phyloP scores from a whole-genome alignment of 2,888 invertebrate genomes.

The Epinotia demarniana region DNA sequence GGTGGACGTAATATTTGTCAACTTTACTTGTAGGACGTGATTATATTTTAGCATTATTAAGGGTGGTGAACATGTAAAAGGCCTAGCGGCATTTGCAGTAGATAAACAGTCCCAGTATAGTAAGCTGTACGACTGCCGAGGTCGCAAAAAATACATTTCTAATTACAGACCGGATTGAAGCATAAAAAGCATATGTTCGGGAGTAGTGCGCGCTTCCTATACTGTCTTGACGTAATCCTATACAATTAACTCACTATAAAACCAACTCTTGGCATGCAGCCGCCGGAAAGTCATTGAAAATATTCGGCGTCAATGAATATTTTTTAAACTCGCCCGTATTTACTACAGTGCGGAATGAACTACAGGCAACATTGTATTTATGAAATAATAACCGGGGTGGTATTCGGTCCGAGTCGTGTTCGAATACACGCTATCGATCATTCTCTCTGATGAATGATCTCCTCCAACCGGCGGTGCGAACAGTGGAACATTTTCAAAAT shows the following conservation, averaged over 20 bases:
- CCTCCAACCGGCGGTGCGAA: conserved; percentile 55
- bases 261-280: conserved; percentile 56
- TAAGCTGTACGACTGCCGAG: not conserved
- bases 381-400: conserved; percentile 14
- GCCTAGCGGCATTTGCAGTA: not conserved
- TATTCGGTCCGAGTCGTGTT: conserved; percentile 1
- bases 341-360: conserved; percentile 48
- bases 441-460: conserved; percentile 51
- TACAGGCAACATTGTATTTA: conserved; percentile 21
- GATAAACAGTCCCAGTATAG: not conserved
- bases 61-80: not conserved
- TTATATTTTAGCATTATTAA: too few species aligned
- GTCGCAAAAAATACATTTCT: not conserved
- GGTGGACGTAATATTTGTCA: too few species aligned
- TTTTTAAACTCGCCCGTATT: conserved; percentile 37
- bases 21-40: too few species aligned
- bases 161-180: conserved; percentile 17
- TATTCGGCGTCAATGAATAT: conserved; percentile 35
- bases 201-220: conserved; percentile 50
- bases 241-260: conserved; percentile 48
- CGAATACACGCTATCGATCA: conserved; percentile 46
- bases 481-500: conserved; percentile 75
- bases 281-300: conserved; percentile 50
- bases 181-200: conserved; percentile 51
- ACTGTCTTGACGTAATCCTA: conserved; percentile 53